Percentiles rank a stretch among this genome's conserved stretches.
phyloP scores from a whole-genome alignment of 2,888 invertebrate genomes.

The Dione juno region DNA sequence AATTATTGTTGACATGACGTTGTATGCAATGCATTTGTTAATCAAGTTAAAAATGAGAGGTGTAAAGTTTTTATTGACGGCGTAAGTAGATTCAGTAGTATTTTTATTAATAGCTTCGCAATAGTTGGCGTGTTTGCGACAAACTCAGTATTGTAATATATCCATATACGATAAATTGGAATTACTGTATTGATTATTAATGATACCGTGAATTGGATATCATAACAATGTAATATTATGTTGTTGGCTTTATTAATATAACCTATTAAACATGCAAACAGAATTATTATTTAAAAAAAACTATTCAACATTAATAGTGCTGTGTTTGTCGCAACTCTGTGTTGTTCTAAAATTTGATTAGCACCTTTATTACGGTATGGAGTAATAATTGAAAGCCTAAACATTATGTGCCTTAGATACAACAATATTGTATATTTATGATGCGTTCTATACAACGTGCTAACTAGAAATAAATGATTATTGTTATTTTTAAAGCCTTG shows the following conservation, averaged over 20 bases:
- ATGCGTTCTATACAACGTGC: slow-evolving; percentile 84
- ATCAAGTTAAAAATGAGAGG: slow-evolving; percentile 55
- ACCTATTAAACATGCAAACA: not conserved
- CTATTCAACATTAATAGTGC: slow-evolving; percentile 39
- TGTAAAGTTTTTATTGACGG: slow-evolving; percentile 62
- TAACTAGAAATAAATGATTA: slow-evolving; percentile 81
- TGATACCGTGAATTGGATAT: slow-evolving; percentile 6
- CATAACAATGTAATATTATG: not conserved
- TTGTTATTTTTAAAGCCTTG: slow-evolving; percentile 77
- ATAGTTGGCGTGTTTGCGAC: slow-evolving; percentile 58
- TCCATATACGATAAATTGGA: not conserved
- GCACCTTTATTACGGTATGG: slow-evolving; percentile 81
- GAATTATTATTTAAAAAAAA: too few relatives aligned
- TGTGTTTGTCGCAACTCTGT: slow-evolving; percentile 60
- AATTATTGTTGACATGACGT: slow-evolving; percentile 57
- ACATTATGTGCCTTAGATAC: slow-evolving; percentile 85
- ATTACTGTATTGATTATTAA: slow-evolving; percentile 12
- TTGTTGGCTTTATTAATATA: not conserved
- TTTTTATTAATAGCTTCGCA: slow-evolving; percentile 73
- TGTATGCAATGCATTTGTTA: slow-evolving; percentile 73
- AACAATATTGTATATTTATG: slow-evolving; percentile 85
- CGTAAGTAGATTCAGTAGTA: slow-evolving; percentile 68
- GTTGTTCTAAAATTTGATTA: slow-evolving; percentile 65
- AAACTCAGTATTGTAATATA: slow-evolving; percentile 49
- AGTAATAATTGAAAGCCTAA: slow-evolving; percentile 83